Conservation (phyloP, 2,113 vertebrate genomes). For the Meles meles region DNA sequence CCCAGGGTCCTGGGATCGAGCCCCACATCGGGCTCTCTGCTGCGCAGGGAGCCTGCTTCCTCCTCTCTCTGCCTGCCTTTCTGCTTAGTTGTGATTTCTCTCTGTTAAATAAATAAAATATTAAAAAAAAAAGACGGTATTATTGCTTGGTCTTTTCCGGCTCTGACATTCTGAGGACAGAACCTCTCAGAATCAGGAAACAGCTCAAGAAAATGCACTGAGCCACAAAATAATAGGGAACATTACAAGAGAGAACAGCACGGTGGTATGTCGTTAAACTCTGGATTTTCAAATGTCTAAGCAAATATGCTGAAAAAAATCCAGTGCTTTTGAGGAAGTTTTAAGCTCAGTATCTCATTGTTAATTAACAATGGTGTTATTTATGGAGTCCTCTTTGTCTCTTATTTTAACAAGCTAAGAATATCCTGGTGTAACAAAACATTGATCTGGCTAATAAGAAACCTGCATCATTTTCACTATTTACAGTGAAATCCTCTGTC, state of each 20-base stretch:
- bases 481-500: neutral
- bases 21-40: no score
- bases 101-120: no score
- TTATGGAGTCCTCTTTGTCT: neutral
- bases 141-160: neutral
- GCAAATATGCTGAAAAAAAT: neutral
- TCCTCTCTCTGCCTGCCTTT: no score
- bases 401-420: neutral
- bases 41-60: no score
- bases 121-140: no score
- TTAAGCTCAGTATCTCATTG: neutral
- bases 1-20: no score
- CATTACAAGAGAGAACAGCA: neutral
- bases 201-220: neutral
- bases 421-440: neutral
- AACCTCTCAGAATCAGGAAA: neutral
- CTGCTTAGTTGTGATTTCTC: no score
- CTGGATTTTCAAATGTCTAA: neutral
- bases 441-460: neutral
- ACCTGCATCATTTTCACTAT: neutral
- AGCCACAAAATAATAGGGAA: neutral
- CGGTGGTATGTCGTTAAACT: neutral
- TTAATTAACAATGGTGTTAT: neutral
- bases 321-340: neutral
- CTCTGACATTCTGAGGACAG: neutral